A percentile compares a stretch with the other conserved stretches of the same genome.
Evolutionary conservation across 2,113 vertebrate genomes (phyloP).

Genomic region (Crotalus tigris): DNA sequence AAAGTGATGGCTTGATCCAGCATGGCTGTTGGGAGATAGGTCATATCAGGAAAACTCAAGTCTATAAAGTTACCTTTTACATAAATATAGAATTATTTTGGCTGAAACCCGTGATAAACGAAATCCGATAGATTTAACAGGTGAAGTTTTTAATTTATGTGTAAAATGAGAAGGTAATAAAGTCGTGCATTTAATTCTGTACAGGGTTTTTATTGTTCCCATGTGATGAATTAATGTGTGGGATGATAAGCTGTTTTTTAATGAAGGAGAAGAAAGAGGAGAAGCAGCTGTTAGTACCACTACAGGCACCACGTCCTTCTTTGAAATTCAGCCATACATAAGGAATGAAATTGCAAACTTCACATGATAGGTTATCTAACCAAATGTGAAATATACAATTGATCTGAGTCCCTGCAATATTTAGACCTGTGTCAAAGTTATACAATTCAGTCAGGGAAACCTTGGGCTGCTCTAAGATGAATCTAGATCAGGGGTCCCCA

Average conservation of each 20-base stretch:
- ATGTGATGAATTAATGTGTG: conserved; percentile 24
- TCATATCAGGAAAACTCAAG: not conserved
- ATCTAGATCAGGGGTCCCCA: not conserved
- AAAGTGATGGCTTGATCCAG: not conserved
- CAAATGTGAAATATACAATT: conserved; percentile 21
- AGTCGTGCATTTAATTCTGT: conserved; percentile 21
- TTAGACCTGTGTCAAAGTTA: not conserved
- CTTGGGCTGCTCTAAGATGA: not conserved
- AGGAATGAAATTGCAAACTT: conserved; percentile 5
- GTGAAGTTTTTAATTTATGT: conserved; percentile 49
- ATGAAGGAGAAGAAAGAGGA: not conserved
- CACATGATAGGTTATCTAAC: conserved; percentile 9
- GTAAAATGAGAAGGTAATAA: conserved; percentile 38
- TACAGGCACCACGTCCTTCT: not conserved
- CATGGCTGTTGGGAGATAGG: not conserved
- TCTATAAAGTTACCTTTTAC: conserved; percentile 25
- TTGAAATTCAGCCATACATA: not conserved
- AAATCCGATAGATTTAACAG: conserved; percentile 39
- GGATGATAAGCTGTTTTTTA: not conserved
- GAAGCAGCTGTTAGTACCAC: not conserved
- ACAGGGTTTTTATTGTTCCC: conserved; percentile 27
- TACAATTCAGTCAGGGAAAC: not conserved
- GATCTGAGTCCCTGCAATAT: not conserved
- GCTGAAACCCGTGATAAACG: conserved; percentile 33
- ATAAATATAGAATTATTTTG: conserved; percentile 19